Base-by-base conservation (phyloP, 30 jellyfish, hydroid and myxozoan genomes). In the Sanderia malayensis region DNA sequence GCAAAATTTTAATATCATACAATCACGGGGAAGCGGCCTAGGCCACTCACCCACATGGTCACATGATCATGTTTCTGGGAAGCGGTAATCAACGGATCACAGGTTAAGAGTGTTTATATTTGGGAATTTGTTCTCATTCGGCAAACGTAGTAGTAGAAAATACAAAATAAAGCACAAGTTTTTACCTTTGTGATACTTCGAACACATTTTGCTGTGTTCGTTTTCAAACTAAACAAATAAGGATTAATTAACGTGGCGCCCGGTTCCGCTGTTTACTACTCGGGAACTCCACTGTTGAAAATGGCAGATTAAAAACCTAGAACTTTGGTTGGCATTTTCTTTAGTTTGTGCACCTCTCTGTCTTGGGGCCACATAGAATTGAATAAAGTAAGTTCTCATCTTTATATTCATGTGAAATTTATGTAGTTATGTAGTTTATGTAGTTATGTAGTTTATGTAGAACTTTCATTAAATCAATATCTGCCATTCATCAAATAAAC, bases 21-120 rank as follows among this genome's bases (percentile, higher is more conserved):
- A 41, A 41, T 41, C 15, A 41, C 55, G 55, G 55, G 55, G 15
- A 41, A 41, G 55, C 8, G 15, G 55, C 55, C 55, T 41, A 41
- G 55, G 55, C 55, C 55, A 41, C 55, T 8, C 55, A 41, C 55
- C 55, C 55, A 41, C 55, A 41, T 41, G 55, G 55, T 41, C 55
- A 41, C 55, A 41, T 41, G 55, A 8, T 41, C 55, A 41, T 8
- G 55, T 41, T 41, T 41, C 55, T 41, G 55, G 55, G 55, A 41
- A 41, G 55, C 55, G 15, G 55, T 41, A 41, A 41, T 41, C 55
- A 41, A 41, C 55, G 55, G 55, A 41, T 15, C 55, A 41, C 55
- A 41, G 15, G 15, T 41, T 41, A 41, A 41, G 55, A 41, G 55
- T 41, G 55, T n/a, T n/a, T n/a, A n/a, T n/a, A n/a, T n/a, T n/a